Base-by-base conservation (phyloP, 1,140 invertebrate species). In the Drosophila kepulauana region DNA sequence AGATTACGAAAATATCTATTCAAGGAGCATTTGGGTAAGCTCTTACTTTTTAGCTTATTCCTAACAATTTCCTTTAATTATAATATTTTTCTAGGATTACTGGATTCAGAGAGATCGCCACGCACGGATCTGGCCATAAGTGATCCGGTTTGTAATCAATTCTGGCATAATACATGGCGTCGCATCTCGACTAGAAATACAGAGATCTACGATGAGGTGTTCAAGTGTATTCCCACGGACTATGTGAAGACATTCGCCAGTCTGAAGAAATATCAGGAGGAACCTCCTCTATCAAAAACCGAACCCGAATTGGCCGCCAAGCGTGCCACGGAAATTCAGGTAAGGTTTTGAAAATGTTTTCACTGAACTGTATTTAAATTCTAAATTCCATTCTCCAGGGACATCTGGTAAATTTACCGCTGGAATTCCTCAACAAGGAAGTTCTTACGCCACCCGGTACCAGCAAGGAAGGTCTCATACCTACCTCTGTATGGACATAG, bases 181-280 rank as follows among this genome's bases (percentile, higher is more conserved):
- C 93, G 94, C 43, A 96, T 94, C 49, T 98, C 98, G 5, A 94
- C 94, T 38, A 92, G 93, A 51, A 99, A 99, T 91, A 98, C 98
- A 0, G 95, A 96, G 75, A 95, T 98, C 30, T 99, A 96, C 93
- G 97, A 98, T 86, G 95, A 98, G 94, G 97, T 97, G 4, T 98
- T 98, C 90, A 95, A 95, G 78, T 97, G 96, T 79, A 95, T 99
- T 80, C 98, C 98, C 1, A 96, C 95, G 0, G 96, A 99, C 93
- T 93, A 94, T 62, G 96, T 97, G 0, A 94, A 95, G 51, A 95
- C 94, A 16, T 98, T 98, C 92, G 93, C 94, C 0, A 94, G 96
- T 73, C 93, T 99, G 35, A 96, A 95, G 82, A 94, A 94, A 16
- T 97, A 96, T 91, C 95, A 97, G 90, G 94, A 95, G 68, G 94